Evolutionary conservation across 2,888 invertebrate species (phyloP), one percentile per base, ranked within the genome.

Genomic region (Microctonus aethiopoides): DNA sequence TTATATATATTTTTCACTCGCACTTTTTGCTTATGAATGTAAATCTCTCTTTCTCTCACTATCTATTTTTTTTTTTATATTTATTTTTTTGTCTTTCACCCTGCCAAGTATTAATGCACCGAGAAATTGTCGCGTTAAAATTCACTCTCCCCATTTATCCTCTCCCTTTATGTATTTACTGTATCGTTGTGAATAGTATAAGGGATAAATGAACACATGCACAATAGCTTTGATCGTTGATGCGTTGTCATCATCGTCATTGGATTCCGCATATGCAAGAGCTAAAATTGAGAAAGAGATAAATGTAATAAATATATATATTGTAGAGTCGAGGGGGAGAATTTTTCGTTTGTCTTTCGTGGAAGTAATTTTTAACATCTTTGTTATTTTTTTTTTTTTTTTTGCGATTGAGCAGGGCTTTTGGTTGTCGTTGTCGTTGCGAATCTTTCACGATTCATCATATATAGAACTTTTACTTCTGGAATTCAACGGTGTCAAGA

Each of bases 381-480:
- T 39, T 32, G 9, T 51, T 11, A 39, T 16, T 34, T 68, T 71
- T 68, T 51, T 29, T 66, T 63, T 59, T 56, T 64, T 68, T 46
- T 41, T 16, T 46, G 1, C 16, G 16, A 13, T 5, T 13, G 4
- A 13, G 46, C 46, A 16, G 16, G n/a, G n/a, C n/a, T n/a, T n/a
- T n/a, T n/a, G n/a, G n/a, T n/a, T 46, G 16, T 51, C 16, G n/a
- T n/a, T 46, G 16, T 51, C 16, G 63, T 54, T n/a, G 46, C 46
- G 46, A 4, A 16, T 65, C 61, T 61, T 41, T 32, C 68, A 70
- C 82, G 83, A 84, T 84, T 81, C 84, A 84, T 85, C 84, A 85
- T 54, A 54, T 54, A 54, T 85, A 85, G 84, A 84, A 83, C n/a
- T 82, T 82, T 80, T 81, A 81, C 83, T 84, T 82, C 81, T 84